Base-by-base conservation (phyloP, 2,888 invertebrate genomes). In the Cabera pusaria region DNA sequence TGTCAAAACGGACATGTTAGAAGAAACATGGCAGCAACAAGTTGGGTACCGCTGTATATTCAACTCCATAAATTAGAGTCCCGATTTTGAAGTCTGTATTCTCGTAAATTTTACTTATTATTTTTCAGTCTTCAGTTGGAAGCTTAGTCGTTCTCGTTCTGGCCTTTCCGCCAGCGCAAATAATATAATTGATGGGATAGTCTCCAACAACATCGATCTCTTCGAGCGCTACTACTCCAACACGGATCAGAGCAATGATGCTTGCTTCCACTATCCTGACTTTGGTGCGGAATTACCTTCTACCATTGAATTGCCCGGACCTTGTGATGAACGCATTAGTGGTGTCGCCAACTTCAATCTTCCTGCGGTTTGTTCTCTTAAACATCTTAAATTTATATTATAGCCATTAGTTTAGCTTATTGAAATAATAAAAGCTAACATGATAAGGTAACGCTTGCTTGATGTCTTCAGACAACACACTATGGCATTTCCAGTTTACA, bases 101-200 rank as follows among this genome's bases (percentile, higher is more conserved):
- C n/a, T n/a, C n/a, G n/a, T n/a, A n/a, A n/a, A n/a, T n/a, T 18
- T 24, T 19, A 20, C 8, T 24, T 22, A 18, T 16, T 20, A 12
- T 42, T 28, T 38, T 52, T 1, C 61, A 87, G 85, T 84, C 3
- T 82, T 66, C 72, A 85, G 84, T 46, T 87, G 84, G 84, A 81
- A 80, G 40, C 62, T 84, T 0, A 72, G 78, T 45, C 64, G 73
- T 36, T 55, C 61, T 2, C 66, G 64, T 1, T 18, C 27, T 0
- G 73, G 72, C 1, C 57, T 83, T 0, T 72, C 80, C 0, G 17
- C 40, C 2, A 40, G 48, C 1, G 73, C 76, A 0, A 59, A 53
- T 6, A 27, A 31, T 0, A 44, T 31, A 4, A 74, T 85, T 6
- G 32, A 71, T 17, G 23, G 33, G 2, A 34, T 74, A 1, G 72